Evolutionary conservation across 1,140 invertebrate genomes (phyloP).

Genomic region (Probaryconus sp.): DNA sequence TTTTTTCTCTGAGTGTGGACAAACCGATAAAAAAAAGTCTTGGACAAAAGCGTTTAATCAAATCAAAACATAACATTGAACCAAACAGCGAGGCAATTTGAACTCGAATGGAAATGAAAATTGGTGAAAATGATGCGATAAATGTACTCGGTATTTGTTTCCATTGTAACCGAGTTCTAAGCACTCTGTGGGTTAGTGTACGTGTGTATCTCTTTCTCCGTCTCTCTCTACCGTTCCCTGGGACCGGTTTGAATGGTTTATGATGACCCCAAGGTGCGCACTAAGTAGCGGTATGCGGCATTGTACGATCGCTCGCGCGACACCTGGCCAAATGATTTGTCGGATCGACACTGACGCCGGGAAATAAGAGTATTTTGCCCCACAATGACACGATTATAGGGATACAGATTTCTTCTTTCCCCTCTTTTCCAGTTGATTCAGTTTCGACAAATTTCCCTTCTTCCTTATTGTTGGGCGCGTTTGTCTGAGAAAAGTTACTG

Average conservation of each 20-base stretch:
- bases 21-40: too few species aligned
- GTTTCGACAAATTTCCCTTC: slow-evolving; percentile 36
- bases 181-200: not conserved
- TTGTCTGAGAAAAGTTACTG: slow-evolving; percentile 42
- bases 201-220: slow-evolving; percentile 4
- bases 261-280: slow-evolving; percentile 48
- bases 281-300: slow-evolving; percentile 43
- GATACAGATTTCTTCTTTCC: slow-evolving; percentile 40
- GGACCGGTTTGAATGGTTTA: slow-evolving; percentile 44
- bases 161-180: too few species aligned
- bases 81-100: too few species aligned
- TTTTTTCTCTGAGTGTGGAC: too few species aligned
- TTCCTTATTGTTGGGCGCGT: slow-evolving; percentile 37
- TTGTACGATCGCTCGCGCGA: slow-evolving; percentile 44
- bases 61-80: too few species aligned
- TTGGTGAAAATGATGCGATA: too few species aligned
- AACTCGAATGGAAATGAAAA: too few species aligned
- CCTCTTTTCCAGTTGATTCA: slow-evolving; percentile 12
- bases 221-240: not conserved
- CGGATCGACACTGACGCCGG: slow-evolving; percentile 10
- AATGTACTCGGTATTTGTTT: too few species aligned
- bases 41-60: too few species aligned
- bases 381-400: slow-evolving; percentile 40
- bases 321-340: slow-evolving; percentile 58
- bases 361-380: not conserved